Percentiles rank a stretch among this genome's conserved stretches.
These are phyloP conservation scores for Aplochiton taeniatus DNA, from an alignment of 2,797 vertebrate genomes.

Conservation along the genomic window DNA sequence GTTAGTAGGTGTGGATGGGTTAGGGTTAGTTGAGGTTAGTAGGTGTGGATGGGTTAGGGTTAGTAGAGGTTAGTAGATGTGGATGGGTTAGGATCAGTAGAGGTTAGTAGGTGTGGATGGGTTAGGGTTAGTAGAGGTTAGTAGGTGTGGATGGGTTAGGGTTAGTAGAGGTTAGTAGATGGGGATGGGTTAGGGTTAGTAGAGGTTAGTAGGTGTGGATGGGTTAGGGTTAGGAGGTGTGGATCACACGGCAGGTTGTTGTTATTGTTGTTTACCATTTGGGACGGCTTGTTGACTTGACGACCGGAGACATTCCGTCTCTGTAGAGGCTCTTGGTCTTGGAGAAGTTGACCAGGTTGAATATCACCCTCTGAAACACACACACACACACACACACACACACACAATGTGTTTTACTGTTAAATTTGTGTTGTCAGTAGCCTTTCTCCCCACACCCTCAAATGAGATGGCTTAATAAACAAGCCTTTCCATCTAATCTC, in stretches of 20 bases:
- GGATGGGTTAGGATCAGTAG: too few relatives aligned
- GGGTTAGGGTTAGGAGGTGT: not conserved
- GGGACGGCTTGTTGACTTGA: constrained; percentile 94
- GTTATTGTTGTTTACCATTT: constrained; percentile 82
- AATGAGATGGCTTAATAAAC: too few relatives aligned
- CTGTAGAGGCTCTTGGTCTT: constrained; percentile 98
- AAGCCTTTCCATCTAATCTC: too few relatives aligned
- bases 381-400: constrained; percentile 7
- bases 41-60: too few relatives aligned
- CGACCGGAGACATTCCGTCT: constrained; percentile 96
- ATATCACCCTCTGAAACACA: constrained; percentile 91
- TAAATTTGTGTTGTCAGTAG: too few relatives aligned
- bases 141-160: constrained; percentile 53
- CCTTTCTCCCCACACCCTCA: too few relatives aligned
- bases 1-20: too few relatives aligned
- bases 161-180: constrained; percentile 60
- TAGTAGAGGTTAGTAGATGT: too few relatives aligned
- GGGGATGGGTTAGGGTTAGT: constrained; percentile 38
- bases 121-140: too few relatives aligned
- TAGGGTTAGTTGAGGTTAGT: too few relatives aligned
- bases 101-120: too few relatives aligned
- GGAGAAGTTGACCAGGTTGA: constrained; percentile 98
- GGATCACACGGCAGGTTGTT: constrained; percentile 16
- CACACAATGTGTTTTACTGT: too few relatives aligned
- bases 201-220: constrained; percentile 29